A percentile compares a stretch with the other conserved stretches of the same genome.
Conservation (phyloP, 2,113 vertebrate species). For the Scortum barcoo region DNA sequence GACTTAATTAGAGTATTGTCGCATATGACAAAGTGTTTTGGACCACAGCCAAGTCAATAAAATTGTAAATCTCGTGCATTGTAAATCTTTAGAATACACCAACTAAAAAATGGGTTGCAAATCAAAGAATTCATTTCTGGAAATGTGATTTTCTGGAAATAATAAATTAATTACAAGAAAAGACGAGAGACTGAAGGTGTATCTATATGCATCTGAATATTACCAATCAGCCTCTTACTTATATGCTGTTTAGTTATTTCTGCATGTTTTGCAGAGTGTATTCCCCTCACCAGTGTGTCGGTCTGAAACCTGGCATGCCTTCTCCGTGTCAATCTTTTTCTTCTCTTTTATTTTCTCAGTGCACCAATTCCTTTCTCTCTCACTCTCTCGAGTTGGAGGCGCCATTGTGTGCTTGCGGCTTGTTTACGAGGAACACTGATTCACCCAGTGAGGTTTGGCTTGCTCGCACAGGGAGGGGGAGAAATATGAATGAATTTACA, state of each 20-base stretch:
- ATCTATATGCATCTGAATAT: neutral
- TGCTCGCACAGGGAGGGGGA: conserved; percentile 19
- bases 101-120: neutral
- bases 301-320: conserved; percentile 33
- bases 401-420: conserved; percentile 81
- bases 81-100: neutral
- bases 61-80: neutral
- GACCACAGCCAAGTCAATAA: neutral
- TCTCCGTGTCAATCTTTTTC: conserved; percentile 28
- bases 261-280: conserved; percentile 17
- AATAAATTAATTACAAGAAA: neutral
- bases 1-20: neutral
- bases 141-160: neutral
- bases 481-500: conserved; percentile 81
- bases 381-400: conserved; percentile 67
- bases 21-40: neutral
- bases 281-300: conserved; percentile 31
- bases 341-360: conserved; percentile 51
- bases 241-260: conserved; percentile 15
- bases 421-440: conserved; percentile 83
- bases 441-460: conserved; percentile 81
- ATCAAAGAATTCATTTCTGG: neutral
- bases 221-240: neutral
- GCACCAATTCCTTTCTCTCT: conserved; percentile 47
- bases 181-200: conserved; percentile 6